phyloP scores from a whole-genome alignment of 2,888 invertebrate genomes.

The Drosophila sordidapex region DNA sequence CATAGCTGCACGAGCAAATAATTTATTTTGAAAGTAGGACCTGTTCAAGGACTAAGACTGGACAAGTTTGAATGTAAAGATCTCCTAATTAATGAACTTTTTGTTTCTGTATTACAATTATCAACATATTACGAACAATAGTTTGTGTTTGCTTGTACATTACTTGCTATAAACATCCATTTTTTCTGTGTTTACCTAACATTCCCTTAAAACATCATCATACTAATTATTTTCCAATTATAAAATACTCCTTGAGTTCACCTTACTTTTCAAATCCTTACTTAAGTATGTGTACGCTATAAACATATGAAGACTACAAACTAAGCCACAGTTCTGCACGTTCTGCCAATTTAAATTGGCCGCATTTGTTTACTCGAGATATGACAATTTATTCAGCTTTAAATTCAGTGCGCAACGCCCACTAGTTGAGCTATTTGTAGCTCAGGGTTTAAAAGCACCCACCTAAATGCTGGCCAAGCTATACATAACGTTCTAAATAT shows the following conservation, averaged over 20 bases:
- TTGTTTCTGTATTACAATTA: not conserved
- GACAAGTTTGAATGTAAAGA: not conserved
- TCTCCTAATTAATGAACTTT: not conserved
- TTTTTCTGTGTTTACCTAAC: not conserved
- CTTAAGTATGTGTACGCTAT: not conserved
- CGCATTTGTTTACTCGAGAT: not conserved
- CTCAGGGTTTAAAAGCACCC: constrained; percentile 13
- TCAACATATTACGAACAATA: not conserved
- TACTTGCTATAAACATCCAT: not conserved
- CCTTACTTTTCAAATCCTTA: not conserved
- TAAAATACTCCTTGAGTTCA: not conserved
- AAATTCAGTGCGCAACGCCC: constrained; percentile 4
- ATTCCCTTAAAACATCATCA: too few species aligned
- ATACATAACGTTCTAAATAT: constrained; percentile 42
- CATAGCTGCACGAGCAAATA: not conserved
- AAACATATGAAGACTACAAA: not conserved
- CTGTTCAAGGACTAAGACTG: not conserved
- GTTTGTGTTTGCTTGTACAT: not conserved
- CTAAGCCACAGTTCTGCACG: not conserved
- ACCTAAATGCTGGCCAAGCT: constrained; percentile 37
- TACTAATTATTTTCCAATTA: not conserved
- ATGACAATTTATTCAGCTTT: not conserved
- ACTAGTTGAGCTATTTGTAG: constrained; percentile 31
- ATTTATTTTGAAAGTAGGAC: not conserved
- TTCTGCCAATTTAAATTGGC: not conserved